Percentiles rank a stretch among this genome's conserved stretches.
These are phyloP conservation scores for Caenorhabditis latens DNA, from an alignment of 1,140 invertebrate species.

Conservation along the genomic window DNA sequence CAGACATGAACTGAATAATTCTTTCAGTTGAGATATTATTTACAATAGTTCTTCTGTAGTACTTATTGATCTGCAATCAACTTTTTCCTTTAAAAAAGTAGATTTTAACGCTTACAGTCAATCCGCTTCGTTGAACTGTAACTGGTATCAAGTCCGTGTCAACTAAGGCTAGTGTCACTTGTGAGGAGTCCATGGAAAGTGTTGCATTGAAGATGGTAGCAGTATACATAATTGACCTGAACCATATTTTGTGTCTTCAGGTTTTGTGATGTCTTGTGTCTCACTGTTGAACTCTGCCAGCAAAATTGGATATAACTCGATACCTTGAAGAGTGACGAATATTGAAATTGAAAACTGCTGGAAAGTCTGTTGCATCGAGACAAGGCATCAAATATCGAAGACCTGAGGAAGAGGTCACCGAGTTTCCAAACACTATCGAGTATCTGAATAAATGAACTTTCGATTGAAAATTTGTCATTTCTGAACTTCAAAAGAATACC, in stretches of 20 bases:
- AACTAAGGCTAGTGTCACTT: slow-evolving; percentile 7
- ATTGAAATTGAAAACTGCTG: slow-evolving; percentile 49
- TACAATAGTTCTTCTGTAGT: not conserved
- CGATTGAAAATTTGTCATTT: not conserved
- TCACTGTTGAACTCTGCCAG: slow-evolving; percentile 33
- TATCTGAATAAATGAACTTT: slow-evolving; percentile 49
- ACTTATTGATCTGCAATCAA: slow-evolving; percentile 27
- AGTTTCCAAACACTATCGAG: slow-evolving; percentile 38
- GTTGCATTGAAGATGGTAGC: not conserved
- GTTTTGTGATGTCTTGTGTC: not conserved
- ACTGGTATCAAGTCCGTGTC: not conserved
- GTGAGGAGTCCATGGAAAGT: not conserved
- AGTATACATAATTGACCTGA: not conserved
- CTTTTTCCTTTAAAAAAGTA: not conserved
- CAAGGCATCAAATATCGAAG: slow-evolving; percentile 54
- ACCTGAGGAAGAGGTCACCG: slow-evolving; percentile 51
- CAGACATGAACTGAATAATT: slow-evolving; percentile 27
- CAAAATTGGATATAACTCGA: slow-evolving; percentile 30
- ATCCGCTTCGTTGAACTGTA: slow-evolving; percentile 8
- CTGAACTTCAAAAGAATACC: not conserved
- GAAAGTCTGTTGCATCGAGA: slow-evolving; percentile 26
- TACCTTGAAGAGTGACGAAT: slow-evolving; percentile 47
- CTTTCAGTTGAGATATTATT: not conserved
- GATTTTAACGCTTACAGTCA: not conserved
- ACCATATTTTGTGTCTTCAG: not conserved